Evolutionary conservation across 2,888 invertebrate species (phyloP).

Genomic region (Strigamia transsilvanica): DNA sequence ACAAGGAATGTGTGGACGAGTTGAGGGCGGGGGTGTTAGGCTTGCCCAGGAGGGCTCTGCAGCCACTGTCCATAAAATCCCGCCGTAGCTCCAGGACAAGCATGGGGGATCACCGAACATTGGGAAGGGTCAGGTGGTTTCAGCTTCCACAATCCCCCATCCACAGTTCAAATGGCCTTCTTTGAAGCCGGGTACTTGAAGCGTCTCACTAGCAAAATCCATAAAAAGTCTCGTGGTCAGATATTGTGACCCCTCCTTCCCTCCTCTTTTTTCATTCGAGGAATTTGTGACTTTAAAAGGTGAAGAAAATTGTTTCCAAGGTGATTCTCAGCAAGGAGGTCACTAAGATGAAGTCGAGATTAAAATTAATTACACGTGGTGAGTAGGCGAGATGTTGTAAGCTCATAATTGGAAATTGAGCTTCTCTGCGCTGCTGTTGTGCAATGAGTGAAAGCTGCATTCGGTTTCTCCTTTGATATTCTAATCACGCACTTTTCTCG

Average conservation of each 20-base stretch:
- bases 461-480: conserved; percentile 21
- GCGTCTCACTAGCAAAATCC: conserved; percentile 30
- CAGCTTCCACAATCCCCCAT: conserved; percentile 26
- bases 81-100: conserved; percentile 20
- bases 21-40: conserved; percentile 30
- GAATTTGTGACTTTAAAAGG: neutral
- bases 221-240: conserved; percentile 15
- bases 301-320: neutral
- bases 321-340: neutral
- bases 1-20: conserved; percentile 30
- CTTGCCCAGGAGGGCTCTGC: conserved; percentile 13
- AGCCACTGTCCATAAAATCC: conserved; percentile 30
- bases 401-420: conserved; percentile 21
- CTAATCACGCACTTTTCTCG: conserved; percentile 26
- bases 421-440: conserved; percentile 30
- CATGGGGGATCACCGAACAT: conserved; percentile 30
- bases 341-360: neutral
- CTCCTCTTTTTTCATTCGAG: neutral
- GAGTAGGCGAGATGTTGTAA: conserved; percentile 6
- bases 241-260: conserved; percentile 20
- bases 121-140: conserved; percentile 30
- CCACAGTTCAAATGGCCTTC: conserved; percentile 26
- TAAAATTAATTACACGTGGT: conserved; percentile 20
- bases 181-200: conserved; percentile 26
- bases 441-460: conserved; percentile 30